Evolutionary conservation across 2,113 vertebrate genomes (phyloP).

Genomic region (Ammodytes marinus): DNA sequence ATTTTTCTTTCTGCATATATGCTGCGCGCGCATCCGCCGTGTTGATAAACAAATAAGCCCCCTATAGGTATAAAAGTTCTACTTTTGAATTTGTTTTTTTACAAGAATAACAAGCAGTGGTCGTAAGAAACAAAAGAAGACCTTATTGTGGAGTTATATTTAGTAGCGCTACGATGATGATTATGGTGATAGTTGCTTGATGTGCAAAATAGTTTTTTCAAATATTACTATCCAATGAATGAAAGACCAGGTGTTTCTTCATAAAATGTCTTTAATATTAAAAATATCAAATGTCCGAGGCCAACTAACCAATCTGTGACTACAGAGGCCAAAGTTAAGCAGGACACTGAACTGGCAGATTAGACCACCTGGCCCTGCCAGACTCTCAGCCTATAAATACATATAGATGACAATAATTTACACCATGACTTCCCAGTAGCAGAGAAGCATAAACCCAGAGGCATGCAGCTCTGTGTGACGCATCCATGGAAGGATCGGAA

Average conservation of each 20-base stretch:
- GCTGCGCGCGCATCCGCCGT: no score
- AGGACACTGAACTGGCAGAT: slow-evolving; percentile 73
- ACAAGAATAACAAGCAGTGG: not conserved
- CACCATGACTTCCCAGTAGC: slow-evolving; percentile 40
- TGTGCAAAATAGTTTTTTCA: not conserved
- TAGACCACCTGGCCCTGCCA: slow-evolving; percentile 80
- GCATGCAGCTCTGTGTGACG: slow-evolving; percentile 36
- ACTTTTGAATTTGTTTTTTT: slow-evolving; percentile 10
- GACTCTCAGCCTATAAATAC: slow-evolving; percentile 83
- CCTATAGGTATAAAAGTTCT: not conserved
- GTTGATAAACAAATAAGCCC: no score
- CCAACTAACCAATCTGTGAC: slow-evolving; percentile 41
- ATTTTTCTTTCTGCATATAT: no score
- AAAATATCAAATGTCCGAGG: not conserved
- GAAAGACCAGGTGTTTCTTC: slow-evolving; percentile 1
- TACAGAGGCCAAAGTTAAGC: slow-evolving; percentile 53
- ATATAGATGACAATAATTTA: slow-evolving; percentile 74
- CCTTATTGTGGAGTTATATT: not conserved
- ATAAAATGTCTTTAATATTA: not conserved
- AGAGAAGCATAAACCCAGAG: slow-evolving; percentile 31
- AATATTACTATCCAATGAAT: not conserved
- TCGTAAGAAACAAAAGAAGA: not conserved
- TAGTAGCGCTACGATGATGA: not conserved
- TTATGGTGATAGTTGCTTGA: not conserved
- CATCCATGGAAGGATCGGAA: not conserved